These are phyloP conservation scores for Drosophila equinoxialis DNA, from an alignment of 1,140 invertebrate genomes.

Conservation along the genomic window DNA sequence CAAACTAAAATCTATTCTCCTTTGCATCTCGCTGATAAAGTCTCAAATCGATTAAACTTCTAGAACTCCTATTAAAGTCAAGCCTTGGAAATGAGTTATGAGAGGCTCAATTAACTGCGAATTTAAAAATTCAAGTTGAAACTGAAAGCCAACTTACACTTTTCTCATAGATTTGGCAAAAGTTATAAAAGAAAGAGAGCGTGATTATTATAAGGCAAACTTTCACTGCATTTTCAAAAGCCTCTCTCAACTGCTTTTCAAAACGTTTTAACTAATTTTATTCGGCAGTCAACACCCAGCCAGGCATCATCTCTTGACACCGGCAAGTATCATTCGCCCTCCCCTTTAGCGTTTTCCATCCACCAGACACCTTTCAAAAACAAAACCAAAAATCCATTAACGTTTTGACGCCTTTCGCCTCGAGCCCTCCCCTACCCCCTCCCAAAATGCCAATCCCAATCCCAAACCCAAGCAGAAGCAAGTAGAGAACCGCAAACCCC, in stretches of 20 bases:
- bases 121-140: neutral
- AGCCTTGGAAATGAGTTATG: no score
- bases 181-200: neutral
- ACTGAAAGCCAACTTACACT: neutral
- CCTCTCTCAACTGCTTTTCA: conserved; percentile 10
- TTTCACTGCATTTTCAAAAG: conserved; percentile 6
- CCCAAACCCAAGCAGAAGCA: neutral
- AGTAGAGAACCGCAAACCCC: neutral
- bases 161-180: neutral
- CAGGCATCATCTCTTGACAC: neutral
- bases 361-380: conserved; percentile 48
- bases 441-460: neutral
- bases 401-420: conserved; percentile 40
- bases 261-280: conserved; percentile 5
- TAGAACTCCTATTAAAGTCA: no score
- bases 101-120: no score
- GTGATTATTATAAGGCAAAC: neutral
- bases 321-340: neutral
- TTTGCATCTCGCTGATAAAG: no score
- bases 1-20: no score
- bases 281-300: neutral
- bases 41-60: no score
- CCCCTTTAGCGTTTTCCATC: no score
- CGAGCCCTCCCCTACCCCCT: neutral
- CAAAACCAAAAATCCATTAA: conserved; percentile 59